Conservation (phyloP, 2,888 invertebrate species). For the Phytoseiulus persimilis region DNA sequence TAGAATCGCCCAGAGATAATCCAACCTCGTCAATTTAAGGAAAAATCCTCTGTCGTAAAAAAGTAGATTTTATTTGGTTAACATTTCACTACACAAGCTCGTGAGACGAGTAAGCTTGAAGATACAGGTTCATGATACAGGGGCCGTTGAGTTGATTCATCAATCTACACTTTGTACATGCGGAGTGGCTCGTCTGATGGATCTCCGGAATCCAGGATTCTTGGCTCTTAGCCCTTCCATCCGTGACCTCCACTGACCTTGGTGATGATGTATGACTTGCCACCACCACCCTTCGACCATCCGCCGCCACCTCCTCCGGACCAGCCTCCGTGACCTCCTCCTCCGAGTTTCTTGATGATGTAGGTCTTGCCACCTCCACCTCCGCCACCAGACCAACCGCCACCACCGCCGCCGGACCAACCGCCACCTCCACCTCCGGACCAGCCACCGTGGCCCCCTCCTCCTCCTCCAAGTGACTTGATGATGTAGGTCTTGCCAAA, state of each 20-base stretch:
- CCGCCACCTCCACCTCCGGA: conserved; percentile 33
- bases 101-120: not conserved
- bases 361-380: conserved; percentile 34
- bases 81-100: not conserved
- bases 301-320: conserved; percentile 21
- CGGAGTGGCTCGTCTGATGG: not conserved
- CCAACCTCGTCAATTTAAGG: too few species aligned
- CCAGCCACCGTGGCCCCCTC: conserved; percentile 11
- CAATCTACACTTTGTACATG: not conserved
- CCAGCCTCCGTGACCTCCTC: conserved; percentile 32
- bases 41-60: not conserved
- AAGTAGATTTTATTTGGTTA: not conserved
- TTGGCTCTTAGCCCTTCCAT: conserved; percentile 27
- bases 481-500: conserved; percentile 36
- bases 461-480: conserved; percentile 29
- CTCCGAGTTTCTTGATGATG: conserved; percentile 21
- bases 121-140: not conserved
- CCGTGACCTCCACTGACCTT: conserved; percentile 27
- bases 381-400: conserved; percentile 12
- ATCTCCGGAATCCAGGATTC: not conserved
- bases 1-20: too few species aligned
- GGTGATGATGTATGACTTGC: conserved; percentile 27
- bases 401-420: conserved; percentile 10
- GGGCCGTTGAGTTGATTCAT: not conserved
- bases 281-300: not conserved